These are phyloP conservation scores for Sycophaga agraensis DNA, from an alignment of 1,140 invertebrate genomes.

Conservation along the genomic window DNA sequence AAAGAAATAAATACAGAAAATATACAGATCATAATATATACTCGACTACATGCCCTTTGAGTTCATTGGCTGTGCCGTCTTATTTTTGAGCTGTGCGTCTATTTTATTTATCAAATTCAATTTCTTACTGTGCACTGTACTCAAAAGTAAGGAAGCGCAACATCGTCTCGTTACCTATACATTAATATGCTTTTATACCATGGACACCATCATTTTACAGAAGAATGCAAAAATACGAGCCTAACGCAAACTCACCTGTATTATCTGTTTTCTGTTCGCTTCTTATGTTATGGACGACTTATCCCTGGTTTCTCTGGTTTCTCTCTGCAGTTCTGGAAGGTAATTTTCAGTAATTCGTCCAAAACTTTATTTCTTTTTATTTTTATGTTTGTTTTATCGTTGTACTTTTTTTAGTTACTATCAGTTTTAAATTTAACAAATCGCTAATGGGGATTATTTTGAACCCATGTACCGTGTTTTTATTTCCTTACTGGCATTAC, in stretches of 20 bases:
- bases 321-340: conserved; percentile 27
- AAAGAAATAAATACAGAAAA: too few species aligned
- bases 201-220: conserved; percentile 4
- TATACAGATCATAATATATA: too few species aligned
- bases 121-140: background rate
- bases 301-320: conserved; percentile 7
- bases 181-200: too few species aligned
- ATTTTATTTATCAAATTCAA: too few species aligned
- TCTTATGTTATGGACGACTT: conserved; percentile 20
- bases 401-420: conserved; percentile 11
- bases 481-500: background rate
- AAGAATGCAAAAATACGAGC: background rate
- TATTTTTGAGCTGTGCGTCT: background rate
- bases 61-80: background rate
- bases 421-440: too few species aligned
- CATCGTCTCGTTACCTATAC: background rate
- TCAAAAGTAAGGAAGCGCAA: background rate
- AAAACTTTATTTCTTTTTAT: conserved; percentile 2
- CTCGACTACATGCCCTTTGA: too few species aligned
- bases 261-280: conserved; percentile 29
- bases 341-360: conserved; percentile 16
- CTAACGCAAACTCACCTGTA: conserved; percentile 12
- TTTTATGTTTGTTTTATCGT: background rate
- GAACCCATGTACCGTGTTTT: too few species aligned
- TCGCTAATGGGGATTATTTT: too few species aligned